phyloP scores from a whole-genome alignment of 1,140 invertebrate species.

The Bombus sylvicola region DNA sequence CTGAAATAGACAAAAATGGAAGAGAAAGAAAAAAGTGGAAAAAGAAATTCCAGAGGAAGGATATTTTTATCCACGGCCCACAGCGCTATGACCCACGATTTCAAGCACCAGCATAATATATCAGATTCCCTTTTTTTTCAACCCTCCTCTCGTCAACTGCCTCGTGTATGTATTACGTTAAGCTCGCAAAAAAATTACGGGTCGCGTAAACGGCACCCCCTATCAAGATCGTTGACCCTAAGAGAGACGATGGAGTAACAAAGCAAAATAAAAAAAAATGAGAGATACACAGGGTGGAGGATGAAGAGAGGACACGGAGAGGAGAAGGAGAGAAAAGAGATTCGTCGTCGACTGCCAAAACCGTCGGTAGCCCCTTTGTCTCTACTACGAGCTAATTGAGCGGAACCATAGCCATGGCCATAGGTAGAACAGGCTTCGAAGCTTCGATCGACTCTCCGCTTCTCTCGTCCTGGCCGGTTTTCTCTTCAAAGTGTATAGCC shows the following conservation, averaged over 20 bases:
- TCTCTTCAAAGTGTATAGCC: constrained; percentile 42
- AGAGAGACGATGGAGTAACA: not conserved
- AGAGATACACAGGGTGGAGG: not conserved
- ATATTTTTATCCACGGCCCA: not conserved
- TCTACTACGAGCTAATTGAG: constrained; percentile 64
- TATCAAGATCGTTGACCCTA: constrained; percentile 14
- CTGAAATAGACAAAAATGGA: not conserved
- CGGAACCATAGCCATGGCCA: constrained; percentile 37
- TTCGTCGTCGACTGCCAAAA: constrained; percentile 48
- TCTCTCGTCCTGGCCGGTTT: constrained; percentile 3
- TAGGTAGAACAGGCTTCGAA: constrained; percentile 42
- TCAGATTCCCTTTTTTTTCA: not conserved
- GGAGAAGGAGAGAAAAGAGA: not conserved
- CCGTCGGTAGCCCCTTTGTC: constrained; percentile 63
- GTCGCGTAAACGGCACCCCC: constrained; percentile 4
- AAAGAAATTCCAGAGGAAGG: not conserved
- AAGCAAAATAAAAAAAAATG: not conserved
- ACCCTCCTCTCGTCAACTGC: not conserved
- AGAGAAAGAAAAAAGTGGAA: no score
- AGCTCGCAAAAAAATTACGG: constrained; percentile 9
- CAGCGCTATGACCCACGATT: not conserved
- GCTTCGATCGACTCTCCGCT: constrained; percentile 22
- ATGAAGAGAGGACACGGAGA: not conserved
- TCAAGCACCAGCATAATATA: not conserved
- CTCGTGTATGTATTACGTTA: not conserved